These are phyloP conservation scores for Oreochromis niloticus DNA, from an alignment of 2,113 vertebrate species.

Conservation along the genomic window DNA sequence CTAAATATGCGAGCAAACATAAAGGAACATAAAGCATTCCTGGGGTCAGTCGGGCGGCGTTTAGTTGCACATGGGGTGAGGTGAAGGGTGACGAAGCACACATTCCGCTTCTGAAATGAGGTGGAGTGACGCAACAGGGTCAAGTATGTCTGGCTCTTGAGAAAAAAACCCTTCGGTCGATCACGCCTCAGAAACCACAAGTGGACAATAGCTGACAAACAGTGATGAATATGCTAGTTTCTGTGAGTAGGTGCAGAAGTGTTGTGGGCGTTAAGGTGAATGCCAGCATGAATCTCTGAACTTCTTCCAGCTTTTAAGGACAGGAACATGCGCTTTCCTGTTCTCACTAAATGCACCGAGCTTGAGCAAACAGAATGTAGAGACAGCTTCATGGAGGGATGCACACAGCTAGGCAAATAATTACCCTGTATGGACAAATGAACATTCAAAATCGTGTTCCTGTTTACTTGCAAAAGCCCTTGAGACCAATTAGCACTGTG, in stretches of 20 bases:
- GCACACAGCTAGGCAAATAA: constrained; percentile 1
- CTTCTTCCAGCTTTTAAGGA: background rate
- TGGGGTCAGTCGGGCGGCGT: constrained; percentile 15
- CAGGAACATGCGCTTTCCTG: background rate
- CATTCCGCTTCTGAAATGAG: constrained; percentile 10
- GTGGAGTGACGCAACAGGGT: constrained; percentile 7
- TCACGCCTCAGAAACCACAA: background rate
- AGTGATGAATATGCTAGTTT: background rate
- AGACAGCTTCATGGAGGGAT: background rate
- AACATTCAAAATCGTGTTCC: constrained; percentile 35
- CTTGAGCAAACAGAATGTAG: background rate
- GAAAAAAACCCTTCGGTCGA: background rate
- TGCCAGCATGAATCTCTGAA: background rate
- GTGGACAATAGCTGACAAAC: background rate
- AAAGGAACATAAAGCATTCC: constrained; percentile 37
- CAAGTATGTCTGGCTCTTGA: background rate
- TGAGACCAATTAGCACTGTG: constrained; percentile 55
- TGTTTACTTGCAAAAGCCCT: constrained; percentile 49
- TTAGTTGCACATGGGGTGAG: constrained; percentile 23
- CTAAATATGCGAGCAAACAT: constrained; percentile 52
- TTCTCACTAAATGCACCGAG: background rate
- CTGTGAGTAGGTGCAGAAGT: background rate
- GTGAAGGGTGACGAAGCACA: background rate
- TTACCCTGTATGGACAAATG: constrained; percentile 27
- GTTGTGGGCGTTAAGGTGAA: background rate